phyloP scores from a whole-genome alignment of 2,113 vertebrate genomes.

The Paralichthys olivaceus region DNA sequence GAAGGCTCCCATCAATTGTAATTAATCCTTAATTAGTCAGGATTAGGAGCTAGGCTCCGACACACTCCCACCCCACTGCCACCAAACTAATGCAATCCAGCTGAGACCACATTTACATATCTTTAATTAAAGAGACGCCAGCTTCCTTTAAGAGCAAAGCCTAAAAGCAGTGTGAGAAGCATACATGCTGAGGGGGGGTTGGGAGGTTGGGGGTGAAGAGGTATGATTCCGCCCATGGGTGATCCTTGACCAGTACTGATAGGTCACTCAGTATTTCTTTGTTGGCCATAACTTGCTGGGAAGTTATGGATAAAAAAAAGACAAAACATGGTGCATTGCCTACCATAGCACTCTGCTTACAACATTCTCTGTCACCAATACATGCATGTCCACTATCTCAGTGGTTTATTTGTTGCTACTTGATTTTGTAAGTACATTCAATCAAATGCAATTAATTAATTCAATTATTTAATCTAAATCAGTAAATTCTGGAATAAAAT shows the following conservation, averaged over 20 bases:
- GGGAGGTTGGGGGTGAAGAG: constrained; percentile 47
- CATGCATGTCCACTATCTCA: background rate
- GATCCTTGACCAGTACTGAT: constrained; percentile 40
- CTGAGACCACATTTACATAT: constrained; percentile 84
- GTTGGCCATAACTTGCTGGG: background rate
- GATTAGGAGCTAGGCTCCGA: constrained; percentile 80
- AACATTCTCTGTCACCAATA: background rate
- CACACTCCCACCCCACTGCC: constrained; percentile 70
- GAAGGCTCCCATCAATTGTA: constrained; percentile 85
- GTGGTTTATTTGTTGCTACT: background rate
- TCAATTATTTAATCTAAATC: background rate
- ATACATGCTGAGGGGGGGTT: constrained; percentile 50
- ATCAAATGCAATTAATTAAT: background rate
- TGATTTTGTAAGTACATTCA: background rate
- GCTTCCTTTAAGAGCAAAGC: constrained; percentile 67
- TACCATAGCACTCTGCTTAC: background rate
- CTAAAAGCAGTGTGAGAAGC: constrained; percentile 60
- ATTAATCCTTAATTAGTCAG: constrained; percentile 88
- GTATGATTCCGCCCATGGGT: constrained; percentile 33
- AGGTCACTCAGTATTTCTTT: constrained; percentile 39
- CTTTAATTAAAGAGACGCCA: constrained; percentile 82
- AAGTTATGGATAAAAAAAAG: constrained; percentile 2
- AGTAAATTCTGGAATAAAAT: background rate
- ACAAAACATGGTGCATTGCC: background rate
- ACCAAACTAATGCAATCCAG: constrained; percentile 79